Conservation (phyloP, 2,113 vertebrate genomes). For the Nematolebias whitei region DNA sequence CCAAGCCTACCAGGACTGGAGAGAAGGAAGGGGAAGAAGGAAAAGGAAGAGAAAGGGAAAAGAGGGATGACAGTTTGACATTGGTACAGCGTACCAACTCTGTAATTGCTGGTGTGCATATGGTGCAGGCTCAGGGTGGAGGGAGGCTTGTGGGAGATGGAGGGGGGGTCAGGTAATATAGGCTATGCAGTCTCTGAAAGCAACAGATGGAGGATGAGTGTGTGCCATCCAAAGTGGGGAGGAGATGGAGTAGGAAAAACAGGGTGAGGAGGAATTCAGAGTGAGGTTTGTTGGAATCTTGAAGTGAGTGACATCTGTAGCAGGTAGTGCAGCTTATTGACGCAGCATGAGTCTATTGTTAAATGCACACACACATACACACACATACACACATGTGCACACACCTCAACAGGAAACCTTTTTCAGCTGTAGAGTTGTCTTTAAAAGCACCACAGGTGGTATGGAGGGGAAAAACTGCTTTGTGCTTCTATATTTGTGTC, state of each 20-base stretch:
- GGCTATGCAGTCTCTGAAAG: conserved; percentile 34
- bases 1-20: conserved; percentile 51
- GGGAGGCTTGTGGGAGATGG: too few relatives aligned
- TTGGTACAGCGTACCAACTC: conserved; percentile 51
- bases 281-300: conserved; percentile 2
- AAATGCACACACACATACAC: conserved; percentile 6
- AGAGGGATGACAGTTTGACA: conserved; percentile 74
- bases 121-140: conserved; percentile 29
- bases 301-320: conserved; percentile 52
- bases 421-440: conserved; percentile 23
- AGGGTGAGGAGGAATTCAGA: conserved; percentile 20
- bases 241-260: conserved; percentile 7
- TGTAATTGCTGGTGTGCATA: conserved; percentile 67
- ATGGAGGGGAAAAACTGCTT: neutral
- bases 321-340: conserved; percentile 58
- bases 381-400: conserved; percentile 10
- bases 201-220: conserved; percentile 30
- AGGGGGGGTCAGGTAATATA: conserved; percentile 18
- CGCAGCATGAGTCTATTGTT: conserved; percentile 55
- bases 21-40: conserved; percentile 6
- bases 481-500: conserved; percentile 7
- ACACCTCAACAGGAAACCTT: conserved; percentile 42
- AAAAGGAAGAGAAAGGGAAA: conserved; percentile 6
- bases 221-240: conserved; percentile 17
- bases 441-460: conserved; percentile 36